Base-by-base conservation (phyloP, 1,140 invertebrate genomes). In the Hycleus cichorii region DNA sequence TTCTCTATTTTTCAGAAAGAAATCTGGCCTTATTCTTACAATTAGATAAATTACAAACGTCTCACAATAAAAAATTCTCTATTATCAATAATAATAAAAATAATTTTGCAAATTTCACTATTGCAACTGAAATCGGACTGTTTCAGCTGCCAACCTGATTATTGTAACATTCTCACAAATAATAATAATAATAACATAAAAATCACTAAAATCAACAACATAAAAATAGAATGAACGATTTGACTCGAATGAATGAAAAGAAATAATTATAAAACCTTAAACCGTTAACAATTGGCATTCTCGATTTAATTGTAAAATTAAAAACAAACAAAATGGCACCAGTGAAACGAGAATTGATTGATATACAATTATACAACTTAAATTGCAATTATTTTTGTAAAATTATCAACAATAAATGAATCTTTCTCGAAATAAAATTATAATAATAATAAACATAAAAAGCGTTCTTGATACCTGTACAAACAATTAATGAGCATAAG, bases 401-500 rank as follows among this genome's bases (percentile, higher is more conserved):
- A 54, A 39, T 47, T 56, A 7, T 32, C 7, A 32, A 32, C 32
- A 32, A 32, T 32, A 32, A 32, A 32, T 32, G 32, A 7, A 32
- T 32, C 7, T 7, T 32, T 32, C 32, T 32, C 32, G 32, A 32
- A 18, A 18, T 18, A 18, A 18, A 18, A 18, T 18, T 18, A 18
- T 18, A 18, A 18, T 18, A 18, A 18, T 18, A 18, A 18, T 18
- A 49, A 49, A 60, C 55, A 62, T 62, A 64, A 58, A 60, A 59
- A 64, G 54, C 55, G 32, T 32, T 32, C 32, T 32, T 4, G 4
- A 66, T 65, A 64, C 66, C 67, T 69, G 67, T 69, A 69, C 67
- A 69, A 69, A 68, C 66, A 69, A 69, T 64, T 65, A 61, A 64
- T 69, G 63, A 67, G 62, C 64, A 65, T 67, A 68, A 69, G 66